Conservation (phyloP, 2,797 vertebrate species). For the Oceanodroma leucorhoa region DNA sequence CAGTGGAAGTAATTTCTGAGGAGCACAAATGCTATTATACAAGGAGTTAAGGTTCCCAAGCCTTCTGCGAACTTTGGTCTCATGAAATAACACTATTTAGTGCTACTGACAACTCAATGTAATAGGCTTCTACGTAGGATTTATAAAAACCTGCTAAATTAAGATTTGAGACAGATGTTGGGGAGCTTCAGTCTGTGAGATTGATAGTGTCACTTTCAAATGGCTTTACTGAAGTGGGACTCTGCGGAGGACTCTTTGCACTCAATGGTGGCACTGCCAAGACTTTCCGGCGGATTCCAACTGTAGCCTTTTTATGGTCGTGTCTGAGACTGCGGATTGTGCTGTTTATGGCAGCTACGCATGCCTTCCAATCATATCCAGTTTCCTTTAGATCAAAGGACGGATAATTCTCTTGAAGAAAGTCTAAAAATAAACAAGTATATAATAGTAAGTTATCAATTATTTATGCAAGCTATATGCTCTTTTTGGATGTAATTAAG, state of each 20-base stretch:
- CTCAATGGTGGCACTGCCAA: not conserved
- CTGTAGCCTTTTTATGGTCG: constrained; percentile 27
- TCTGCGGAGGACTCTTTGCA: not conserved
- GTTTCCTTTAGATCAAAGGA: constrained; percentile 73
- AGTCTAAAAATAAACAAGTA: constrained; percentile 72
- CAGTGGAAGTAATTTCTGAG: not conserved
- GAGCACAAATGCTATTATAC: not conserved
- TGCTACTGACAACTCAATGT: not conserved
- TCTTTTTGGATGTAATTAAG: not conserved
- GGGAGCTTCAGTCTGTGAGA: not conserved
- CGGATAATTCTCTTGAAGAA: constrained; percentile 77
- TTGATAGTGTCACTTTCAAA: not conserved
- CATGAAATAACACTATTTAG: not conserved
- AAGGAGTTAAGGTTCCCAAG: not conserved
- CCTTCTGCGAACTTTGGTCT: not conserved
- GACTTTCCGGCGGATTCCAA: not conserved
- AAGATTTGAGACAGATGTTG: not conserved
- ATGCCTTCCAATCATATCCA: constrained; percentile 80
- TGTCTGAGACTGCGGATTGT: constrained; percentile 74
- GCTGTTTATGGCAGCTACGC: constrained; percentile 79
- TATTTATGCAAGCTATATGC: not conserved
- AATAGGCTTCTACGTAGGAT: not conserved
- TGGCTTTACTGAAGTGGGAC: not conserved
- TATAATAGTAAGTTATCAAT: not conserved
- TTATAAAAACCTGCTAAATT: not conserved